Conservation (phyloP, 2,888 invertebrate genomes). For the Thumatha senex region DNA sequence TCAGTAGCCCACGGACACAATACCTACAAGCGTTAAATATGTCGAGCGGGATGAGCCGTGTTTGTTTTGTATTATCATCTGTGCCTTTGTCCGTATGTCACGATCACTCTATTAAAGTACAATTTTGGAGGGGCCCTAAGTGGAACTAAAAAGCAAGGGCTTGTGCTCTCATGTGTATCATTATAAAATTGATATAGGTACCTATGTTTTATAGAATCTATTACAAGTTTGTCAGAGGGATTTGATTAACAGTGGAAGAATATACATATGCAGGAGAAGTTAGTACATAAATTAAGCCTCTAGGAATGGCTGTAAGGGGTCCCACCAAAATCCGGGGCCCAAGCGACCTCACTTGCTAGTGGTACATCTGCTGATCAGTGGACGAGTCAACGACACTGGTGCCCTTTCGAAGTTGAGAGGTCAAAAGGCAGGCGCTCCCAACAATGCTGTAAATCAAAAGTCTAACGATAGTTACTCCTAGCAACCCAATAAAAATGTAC, state of each 20-base stretch:
- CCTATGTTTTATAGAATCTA: neutral
- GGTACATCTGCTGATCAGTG: no score
- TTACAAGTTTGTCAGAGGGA: neutral
- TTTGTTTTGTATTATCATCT: slow-evolving; percentile 32
- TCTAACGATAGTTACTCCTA: no score
- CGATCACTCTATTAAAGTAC: slow-evolving; percentile 33
- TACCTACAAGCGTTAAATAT: slow-evolving; percentile 26
- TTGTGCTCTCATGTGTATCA: neutral
- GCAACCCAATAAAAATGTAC: no score
- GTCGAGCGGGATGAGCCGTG: slow-evolving; percentile 22
- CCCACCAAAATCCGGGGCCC: no score
- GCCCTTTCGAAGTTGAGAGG: no score
- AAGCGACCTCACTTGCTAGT: no score
- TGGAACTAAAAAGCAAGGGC: slow-evolving; percentile 1
- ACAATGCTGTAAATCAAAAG: no score
- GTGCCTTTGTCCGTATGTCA: slow-evolving; percentile 30
- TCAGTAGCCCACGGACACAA: slow-evolving; percentile 17
- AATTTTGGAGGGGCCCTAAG: slow-evolving; percentile 9
- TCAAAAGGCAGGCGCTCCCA: no score
- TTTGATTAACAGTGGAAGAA: neutral
- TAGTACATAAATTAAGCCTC: no score
- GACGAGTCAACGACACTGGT: no score
- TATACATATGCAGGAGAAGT: neutral
- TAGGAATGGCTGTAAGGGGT: no score
- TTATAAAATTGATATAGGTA: no score